A percentile compares a stretch with the other conserved stretches of the same genome.
Evolutionary conservation across 2,888 invertebrate genomes (phyloP).

Genomic region (Lydus trimaculatus): DNA sequence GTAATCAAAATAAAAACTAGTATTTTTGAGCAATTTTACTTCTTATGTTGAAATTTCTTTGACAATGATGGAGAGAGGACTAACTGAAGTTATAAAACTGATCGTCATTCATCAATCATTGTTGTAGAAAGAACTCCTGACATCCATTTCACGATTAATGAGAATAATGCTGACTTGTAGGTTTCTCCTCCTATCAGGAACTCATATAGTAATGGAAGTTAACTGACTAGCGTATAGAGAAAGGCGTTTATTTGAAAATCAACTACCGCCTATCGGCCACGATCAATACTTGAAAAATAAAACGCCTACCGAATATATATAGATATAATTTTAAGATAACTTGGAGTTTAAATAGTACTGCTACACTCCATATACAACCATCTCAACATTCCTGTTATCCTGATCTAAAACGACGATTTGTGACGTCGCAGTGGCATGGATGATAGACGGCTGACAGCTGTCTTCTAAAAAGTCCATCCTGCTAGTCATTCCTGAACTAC

Average conservation of each 20-base stretch:
- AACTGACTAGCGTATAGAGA: no score
- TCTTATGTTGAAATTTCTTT: not conserved
- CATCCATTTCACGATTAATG: constrained; percentile 6
- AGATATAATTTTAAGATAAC: not conserved
- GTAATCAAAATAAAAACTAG: not conserved
- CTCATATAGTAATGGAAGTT: not conserved
- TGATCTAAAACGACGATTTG: constrained; percentile 55
- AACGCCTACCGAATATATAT: not conserved
- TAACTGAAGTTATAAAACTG: no score
- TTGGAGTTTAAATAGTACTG: not conserved
- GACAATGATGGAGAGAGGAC: not conserved
- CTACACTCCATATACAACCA: not conserved
- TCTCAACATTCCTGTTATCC: constrained; percentile 47
- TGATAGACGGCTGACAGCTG: constrained; percentile 62
- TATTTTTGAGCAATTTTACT: not conserved
- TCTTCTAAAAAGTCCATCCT: constrained; percentile 35
- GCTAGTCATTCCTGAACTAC: constrained; percentile 15
- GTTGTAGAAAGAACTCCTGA: not conserved
- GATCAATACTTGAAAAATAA: not conserved
- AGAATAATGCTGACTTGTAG: constrained; percentile 4
- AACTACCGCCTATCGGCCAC: not conserved
- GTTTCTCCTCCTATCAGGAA: constrained; percentile 4
- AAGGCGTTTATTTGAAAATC: not conserved
- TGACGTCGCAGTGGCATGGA: constrained; percentile 60
- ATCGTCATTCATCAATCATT: no score